phyloP scores from a whole-genome alignment of 2,113 vertebrate species.

The Microcebus griseorufus region DNA sequence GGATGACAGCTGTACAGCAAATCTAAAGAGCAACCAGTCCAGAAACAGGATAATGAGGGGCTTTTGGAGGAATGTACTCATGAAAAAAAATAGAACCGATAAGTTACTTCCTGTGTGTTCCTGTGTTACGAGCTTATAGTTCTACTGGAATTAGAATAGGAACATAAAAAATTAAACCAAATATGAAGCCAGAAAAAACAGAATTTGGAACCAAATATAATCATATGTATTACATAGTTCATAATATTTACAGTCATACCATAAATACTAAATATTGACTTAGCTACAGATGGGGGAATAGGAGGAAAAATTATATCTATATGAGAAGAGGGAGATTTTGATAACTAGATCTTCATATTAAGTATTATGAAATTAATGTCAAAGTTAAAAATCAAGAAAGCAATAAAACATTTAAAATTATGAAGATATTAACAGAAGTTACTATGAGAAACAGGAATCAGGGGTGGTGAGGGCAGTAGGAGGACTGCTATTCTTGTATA shows the following conservation, averaged over 20 bases:
- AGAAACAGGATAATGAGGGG: neutral
- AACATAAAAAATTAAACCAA: neutral
- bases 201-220: neutral
- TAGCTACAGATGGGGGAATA: neutral
- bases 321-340: neutral
- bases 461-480: neutral
- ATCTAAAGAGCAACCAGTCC: neutral
- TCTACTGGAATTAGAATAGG: neutral
- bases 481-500: neutral
- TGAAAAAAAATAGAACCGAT: neutral
- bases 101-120: neutral
- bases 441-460: neutral
- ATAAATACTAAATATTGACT: conserved; percentile 7
- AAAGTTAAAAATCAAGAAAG: neutral
- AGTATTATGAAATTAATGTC: neutral
- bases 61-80: neutral
- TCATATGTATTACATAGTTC: neutral
- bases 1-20: neutral
- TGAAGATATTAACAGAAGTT: neutral
- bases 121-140: neutral
- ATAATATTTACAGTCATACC: neutral
- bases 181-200: conserved; percentile 30
- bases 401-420: conserved; percentile 9
- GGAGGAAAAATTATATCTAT: neutral
- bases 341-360: neutral